Evolutionary conservation across 2,113 vertebrate species (phyloP).

Genomic region (Megaleporinus macrocephalus): DNA sequence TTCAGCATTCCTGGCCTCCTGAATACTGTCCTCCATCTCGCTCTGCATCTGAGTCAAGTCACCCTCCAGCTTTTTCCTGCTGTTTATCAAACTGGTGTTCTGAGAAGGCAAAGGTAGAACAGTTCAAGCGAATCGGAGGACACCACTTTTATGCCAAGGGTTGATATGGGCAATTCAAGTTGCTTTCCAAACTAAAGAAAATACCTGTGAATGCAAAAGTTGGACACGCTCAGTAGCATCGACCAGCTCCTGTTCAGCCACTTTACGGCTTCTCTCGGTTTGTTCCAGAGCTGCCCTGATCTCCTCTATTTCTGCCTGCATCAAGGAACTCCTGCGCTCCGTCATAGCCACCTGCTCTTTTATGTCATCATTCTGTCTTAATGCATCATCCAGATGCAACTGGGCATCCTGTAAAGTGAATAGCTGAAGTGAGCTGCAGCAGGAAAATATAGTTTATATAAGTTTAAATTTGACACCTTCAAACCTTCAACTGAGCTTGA

Average conservation of each 20-base stretch:
- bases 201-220: conserved; percentile 80
- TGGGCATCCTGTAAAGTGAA: conserved; percentile 80
- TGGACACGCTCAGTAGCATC: conserved; percentile 81
- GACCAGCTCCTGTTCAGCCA: conserved; percentile 88
- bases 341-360: conserved; percentile 80
- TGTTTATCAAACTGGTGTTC: conserved; percentile 47
- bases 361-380: conserved; percentile 80
- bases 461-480: not conserved
- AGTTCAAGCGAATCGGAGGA: not conserved
- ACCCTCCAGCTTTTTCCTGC: conserved; percentile 44
- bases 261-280: conserved; percentile 84
- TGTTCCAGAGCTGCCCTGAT: conserved; percentile 83
- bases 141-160: not conserved
- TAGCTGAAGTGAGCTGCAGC: not conserved
- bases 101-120: conserved; percentile 2
- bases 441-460: not conserved
- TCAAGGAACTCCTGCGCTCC: conserved; percentile 75
- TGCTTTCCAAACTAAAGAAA: not conserved
- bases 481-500: conserved; percentile 77
- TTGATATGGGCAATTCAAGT: not conserved
- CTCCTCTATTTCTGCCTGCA: conserved; percentile 46
- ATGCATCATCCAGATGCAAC: conserved; percentile 84
- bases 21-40: conserved; percentile 34
- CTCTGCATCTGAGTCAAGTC: conserved; percentile 41
- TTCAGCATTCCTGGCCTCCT: conserved; percentile 43